Evolutionary conservation across 1,140 invertebrate genomes (phyloP).

Genomic region (Heliconius hermathena): DNA sequence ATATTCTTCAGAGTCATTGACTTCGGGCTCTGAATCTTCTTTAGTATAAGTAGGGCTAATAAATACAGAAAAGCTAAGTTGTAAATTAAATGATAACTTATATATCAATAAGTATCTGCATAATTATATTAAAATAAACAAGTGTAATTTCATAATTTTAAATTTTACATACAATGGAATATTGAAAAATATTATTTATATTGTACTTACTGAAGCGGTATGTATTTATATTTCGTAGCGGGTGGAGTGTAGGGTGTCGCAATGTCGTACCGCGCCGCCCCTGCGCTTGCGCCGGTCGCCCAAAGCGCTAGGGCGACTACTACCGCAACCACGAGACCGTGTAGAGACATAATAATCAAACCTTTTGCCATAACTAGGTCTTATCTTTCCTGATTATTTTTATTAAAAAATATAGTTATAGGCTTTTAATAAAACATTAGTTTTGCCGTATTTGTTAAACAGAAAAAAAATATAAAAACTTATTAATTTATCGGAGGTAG

Average conservation of each 20-base stretch:
- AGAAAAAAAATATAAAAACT: background rate
- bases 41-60: constrained; percentile 22
- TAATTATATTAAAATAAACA: background rate
- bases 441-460: background rate
- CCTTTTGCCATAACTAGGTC: constrained; percentile 40
- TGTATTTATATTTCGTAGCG: constrained; percentile 64
- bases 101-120: no score
- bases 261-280: constrained; percentile 60
- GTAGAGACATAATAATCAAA: constrained; percentile 56
- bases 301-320: constrained; percentile 60
- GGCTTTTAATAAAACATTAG: background rate
- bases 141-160: no score
- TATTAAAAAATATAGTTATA: background rate
- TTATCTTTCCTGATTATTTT: background rate
- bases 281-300: constrained; percentile 58
- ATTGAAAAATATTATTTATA: background rate
- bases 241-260: constrained; percentile 68
- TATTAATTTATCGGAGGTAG: constrained; percentile 25
- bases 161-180: no score
- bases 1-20: constrained; percentile 36
- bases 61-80: background rate
- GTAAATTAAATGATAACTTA: no score
- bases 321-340: constrained; percentile 56
- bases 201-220: constrained; percentile 66
- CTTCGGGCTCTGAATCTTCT: constrained; percentile 1